Evolutionary conservation across 2,113 vertebrate genomes (phyloP), one percentile per base, ranked within the genome.

Genomic region (Micronycteris hirsuta): DNA sequence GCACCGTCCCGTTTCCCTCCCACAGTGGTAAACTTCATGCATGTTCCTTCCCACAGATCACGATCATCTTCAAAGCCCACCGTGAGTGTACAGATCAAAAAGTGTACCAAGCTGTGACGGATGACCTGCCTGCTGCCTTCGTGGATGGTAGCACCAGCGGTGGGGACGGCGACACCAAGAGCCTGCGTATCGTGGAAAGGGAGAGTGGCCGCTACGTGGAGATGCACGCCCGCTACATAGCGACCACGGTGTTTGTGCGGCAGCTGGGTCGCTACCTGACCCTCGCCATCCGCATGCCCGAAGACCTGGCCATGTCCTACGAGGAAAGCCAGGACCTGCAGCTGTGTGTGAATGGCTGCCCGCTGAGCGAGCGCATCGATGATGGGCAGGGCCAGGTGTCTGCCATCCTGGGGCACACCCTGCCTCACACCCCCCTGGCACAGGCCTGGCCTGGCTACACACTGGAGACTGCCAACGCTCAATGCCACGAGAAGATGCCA

Each of bases 51-150:
- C 91, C 83, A 11, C 92, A 99, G 99, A 98, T 99, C 97, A 99
- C 99, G 11, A 98, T 99, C 90, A 99, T 99, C 97, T 99, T 99
- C 98, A 99, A 99, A 97, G 99, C 99, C 0, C 99, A 99, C 85
- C 99, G 98, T 76, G 99, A 99, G 76, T 99, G 99, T 88, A 99
- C 99, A 3, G 99, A 99, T 68, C 99, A 99, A 98, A 99, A 99
- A 94, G 99, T 99, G 0, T 99, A 99, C 98, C 99, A 99, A 92
- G 99, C 99, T 0, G 98, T 99, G 97, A 99, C 99, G 2, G 99
- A 99, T 93, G 99, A 99, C 98, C 99, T 99, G 63, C 99, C 99
- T 0, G 99, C 99, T 7, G 99, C 99, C 94, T 99, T 99, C 63
- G 99, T 99, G 77, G 99, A 99, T 15, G 99, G 99, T 73, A 99